A percentile compares a stretch with the other conserved stretches of the same genome.
Evolutionary conservation across 2,797 vertebrate genomes (phyloP).

Genomic region (Heterohyrax brucei): DNA sequence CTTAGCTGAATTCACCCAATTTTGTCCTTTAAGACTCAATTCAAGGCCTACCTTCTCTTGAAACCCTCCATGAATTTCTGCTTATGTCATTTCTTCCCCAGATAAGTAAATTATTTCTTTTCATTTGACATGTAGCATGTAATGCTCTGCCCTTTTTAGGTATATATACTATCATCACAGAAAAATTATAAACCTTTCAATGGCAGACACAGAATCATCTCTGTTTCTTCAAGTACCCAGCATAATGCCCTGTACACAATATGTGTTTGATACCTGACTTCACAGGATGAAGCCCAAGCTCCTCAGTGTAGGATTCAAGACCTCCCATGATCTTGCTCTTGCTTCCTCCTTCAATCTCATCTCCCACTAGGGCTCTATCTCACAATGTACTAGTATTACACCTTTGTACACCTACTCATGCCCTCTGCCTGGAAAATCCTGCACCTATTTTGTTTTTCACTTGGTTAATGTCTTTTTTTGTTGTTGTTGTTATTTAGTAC

Average conservation of each 20-base stretch:
- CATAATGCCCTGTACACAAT: background rate
- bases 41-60: background rate
- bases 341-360: background rate
- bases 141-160: background rate
- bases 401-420: background rate
- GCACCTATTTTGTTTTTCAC: background rate
- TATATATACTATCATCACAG: slow-evolving; percentile 2
- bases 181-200: slow-evolving; percentile 34
- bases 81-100: slow-evolving; percentile 20
- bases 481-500: background rate
- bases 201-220: slow-evolving; percentile 43
- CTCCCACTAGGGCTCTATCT: background rate
- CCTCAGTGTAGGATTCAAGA: background rate
- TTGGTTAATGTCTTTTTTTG: background rate
- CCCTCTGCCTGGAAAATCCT: background rate
- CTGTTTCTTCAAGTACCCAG: background rate
- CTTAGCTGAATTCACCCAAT: slow-evolving; percentile 4
- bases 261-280: background rate
- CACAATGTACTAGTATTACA: slow-evolving; percentile 10
- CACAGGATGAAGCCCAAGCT: slow-evolving; percentile 19
- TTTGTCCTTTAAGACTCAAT: background rate
- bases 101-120: slow-evolving; percentile 16
- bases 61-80: background rate
- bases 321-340: background rate
- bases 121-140: slow-evolving; percentile 48